phyloP scores from a whole-genome alignment of 2,888 invertebrate species.

The Tenodera sinensis region DNA sequence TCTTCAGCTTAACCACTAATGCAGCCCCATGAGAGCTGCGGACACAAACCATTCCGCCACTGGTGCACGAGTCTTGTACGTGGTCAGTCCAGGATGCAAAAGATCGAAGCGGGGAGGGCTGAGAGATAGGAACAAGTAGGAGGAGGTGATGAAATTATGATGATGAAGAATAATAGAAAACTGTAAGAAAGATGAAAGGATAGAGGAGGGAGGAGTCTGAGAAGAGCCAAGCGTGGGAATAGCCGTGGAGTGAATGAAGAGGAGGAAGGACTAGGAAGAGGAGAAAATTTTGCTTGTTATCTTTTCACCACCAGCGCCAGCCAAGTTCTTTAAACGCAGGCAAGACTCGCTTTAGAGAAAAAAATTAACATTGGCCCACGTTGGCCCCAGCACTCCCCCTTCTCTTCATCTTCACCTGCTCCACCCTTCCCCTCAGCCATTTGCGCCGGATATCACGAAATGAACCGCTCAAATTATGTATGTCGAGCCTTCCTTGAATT shows the following conservation, averaged over 20 bases:
- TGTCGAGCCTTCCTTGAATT: not conserved
- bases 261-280: not conserved
- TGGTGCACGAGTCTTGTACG: not conserved
- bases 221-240: conserved; percentile 11
- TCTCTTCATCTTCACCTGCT: not conserved
- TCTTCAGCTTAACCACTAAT: no score
- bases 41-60: not conserved
- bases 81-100: not conserved
- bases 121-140: conserved; percentile 4
- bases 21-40: no score
- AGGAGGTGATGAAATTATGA: conserved; percentile 17
- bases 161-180: conserved; percentile 14
- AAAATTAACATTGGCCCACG: not conserved
- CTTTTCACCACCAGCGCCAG: not conserved
- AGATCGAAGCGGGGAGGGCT: not conserved
- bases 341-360: not conserved
- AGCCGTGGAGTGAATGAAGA: not conserved
- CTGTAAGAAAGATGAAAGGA: conserved; percentile 8
- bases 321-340: not conserved
- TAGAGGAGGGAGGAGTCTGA: not conserved
- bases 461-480: not conserved
- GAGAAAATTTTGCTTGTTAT: not conserved
- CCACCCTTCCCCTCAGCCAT: not conserved
- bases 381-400: not conserved
- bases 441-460: not conserved